Evolutionary conservation across 2,888 invertebrate genomes (phyloP), one percentile per base, ranked within the genome.

Genomic region (Sesia apiformis): DNA sequence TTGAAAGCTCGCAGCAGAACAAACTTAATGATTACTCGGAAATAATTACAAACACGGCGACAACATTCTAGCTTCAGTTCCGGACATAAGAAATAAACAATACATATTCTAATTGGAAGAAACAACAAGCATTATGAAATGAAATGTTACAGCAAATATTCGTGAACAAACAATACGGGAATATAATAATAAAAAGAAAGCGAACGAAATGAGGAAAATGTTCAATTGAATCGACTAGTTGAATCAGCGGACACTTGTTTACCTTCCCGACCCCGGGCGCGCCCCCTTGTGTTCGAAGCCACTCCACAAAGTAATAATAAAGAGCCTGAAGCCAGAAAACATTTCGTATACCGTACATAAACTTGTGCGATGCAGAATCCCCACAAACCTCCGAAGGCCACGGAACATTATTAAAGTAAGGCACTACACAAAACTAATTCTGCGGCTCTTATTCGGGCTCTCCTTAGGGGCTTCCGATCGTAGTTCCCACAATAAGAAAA

Each of bases 261-360:
- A 78, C 85, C 72, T 80, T 76, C 70, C 60, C 74, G 63, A 79
- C 84, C 86, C 87, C 76, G 75, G 68, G 69, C 64, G 62, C 63
- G 51, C 65, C 67, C 80, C 83, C 83, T 76, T 72, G 69, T 66
- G 72, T 76, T 76, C 71, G 70, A 69, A 69, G 67, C 69, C 70
- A 69, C 77, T 79, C 80, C 75, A 76, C 81, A 79, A 82, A 87
- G 84, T 86, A 88, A 88, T 86, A 88, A 86, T 84, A 87, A 84
- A 87, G 82, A 78, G 88, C 88, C 88, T 80, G 86, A 85, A 89
- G 88, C 88, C 86, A 86, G 81, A 88, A 86, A 88, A 87, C 85
- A 84, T 81, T 88, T 83, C 81, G 85, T 85, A 81, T 73, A 84
- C 74, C 74, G 71, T 68, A 80, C 78, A 82, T 78, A 81, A 82